phyloP scores from a whole-genome alignment of 2,113 vertebrate species.

The Nycticryphes semicollaris region DNA sequence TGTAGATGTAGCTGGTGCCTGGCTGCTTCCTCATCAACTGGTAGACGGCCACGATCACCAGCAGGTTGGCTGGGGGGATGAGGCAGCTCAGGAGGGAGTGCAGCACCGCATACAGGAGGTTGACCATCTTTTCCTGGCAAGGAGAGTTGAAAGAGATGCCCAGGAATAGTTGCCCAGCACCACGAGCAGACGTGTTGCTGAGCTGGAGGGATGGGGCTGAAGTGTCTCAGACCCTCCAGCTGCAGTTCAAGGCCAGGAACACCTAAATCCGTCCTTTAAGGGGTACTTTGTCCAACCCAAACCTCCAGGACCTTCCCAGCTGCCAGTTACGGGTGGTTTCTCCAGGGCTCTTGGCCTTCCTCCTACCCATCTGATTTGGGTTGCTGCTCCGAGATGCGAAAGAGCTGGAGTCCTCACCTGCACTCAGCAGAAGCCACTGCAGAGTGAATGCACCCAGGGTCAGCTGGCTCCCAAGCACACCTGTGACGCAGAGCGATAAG shows the following conservation, averaged over 20 bases:
- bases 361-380: neutral
- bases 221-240: neutral
- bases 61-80: slow-evolving; percentile 13
- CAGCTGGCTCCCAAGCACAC: neutral
- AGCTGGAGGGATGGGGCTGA: neutral
- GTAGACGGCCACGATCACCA: slow-evolving; percentile 27
- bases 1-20: slow-evolving; percentile 22
- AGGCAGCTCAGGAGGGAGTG: slow-evolving; percentile 22
- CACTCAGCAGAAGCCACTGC: neutral
- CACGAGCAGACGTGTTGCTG: neutral
- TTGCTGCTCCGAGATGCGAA: neutral
- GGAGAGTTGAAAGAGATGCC: neutral
- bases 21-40: slow-evolving; percentile 33
- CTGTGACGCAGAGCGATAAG: neutral
- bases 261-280: neutral
- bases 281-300: neutral
- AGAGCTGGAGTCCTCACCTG: neutral
- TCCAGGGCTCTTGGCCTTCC: neutral
- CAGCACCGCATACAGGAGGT: neutral
- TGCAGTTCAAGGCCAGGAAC: neutral
- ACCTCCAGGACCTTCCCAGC: neutral
- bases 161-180: neutral
- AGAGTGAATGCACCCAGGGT: neutral
- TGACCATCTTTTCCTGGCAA: slow-evolving; percentile 2
- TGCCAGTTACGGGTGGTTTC: neutral